Evolutionary conservation across 2,113 vertebrate genomes (phyloP).

Genomic region (Bubo scandiacus): DNA sequence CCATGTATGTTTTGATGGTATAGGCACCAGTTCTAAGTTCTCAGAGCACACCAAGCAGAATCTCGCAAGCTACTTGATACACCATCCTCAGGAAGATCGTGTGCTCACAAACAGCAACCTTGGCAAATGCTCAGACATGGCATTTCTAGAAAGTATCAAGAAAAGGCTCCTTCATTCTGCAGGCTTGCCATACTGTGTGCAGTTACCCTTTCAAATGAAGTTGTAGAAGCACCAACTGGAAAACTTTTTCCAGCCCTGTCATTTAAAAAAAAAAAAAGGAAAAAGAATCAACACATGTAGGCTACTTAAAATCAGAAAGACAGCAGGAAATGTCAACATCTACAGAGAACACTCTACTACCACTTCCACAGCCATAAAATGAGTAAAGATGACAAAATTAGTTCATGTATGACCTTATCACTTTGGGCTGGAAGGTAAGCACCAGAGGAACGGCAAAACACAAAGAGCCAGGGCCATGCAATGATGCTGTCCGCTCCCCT

Average conservation of each 20-base stretch:
- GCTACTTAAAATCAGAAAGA: not conserved
- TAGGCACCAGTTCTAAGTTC: not conserved
- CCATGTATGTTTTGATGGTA: accelerated
- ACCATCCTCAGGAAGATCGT: accelerated
- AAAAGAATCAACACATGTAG: not conserved
- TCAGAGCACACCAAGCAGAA: not conserved
- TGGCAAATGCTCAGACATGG: not conserved
- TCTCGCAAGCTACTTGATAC: not conserved
- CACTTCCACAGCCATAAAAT: not conserved
- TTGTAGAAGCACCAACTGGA: not conserved
- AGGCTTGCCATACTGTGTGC: not conserved
- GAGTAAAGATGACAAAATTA: not conserved
- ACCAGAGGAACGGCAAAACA: accelerated
- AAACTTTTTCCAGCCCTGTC: not conserved
- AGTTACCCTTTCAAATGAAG: not conserved
- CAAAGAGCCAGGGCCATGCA: accelerated
- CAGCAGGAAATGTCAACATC: not conserved
- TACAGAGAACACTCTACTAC: not conserved
- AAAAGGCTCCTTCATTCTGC: not conserved
- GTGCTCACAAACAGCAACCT: not conserved
- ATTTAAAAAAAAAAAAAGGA: not conserved
- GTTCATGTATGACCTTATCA: not conserved
- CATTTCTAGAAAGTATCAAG: not conserved
- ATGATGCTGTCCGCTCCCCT: accelerated
- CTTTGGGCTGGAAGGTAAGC: not conserved